Evolutionary conservation across 2,113 vertebrate genomes (phyloP).

Genomic region (Cyphomyrus plagiostoma): DNA sequence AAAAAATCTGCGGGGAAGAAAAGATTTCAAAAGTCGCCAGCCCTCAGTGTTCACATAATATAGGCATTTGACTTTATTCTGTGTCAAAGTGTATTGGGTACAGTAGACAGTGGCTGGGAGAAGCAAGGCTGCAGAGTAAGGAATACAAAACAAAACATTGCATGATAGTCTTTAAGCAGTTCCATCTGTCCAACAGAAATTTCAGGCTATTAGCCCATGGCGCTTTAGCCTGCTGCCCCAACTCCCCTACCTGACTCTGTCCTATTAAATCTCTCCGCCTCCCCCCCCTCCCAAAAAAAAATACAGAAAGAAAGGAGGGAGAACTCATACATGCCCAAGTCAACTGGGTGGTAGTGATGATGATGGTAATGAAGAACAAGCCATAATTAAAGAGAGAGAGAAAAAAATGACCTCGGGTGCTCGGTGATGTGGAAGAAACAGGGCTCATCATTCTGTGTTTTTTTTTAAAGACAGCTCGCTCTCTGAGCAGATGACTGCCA

Average conservation of each 20-base stretch:
- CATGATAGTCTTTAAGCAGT: conserved; percentile 96
- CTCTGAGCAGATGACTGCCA: conserved; percentile 83
- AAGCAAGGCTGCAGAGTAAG: conserved; percentile 10
- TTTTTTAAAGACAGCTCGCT: conserved; percentile 70
- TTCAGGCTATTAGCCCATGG: conserved; percentile 89
- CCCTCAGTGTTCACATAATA: conserved; percentile 10
- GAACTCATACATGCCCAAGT: conserved; percentile 43
- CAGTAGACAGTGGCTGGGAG: conserved; percentile 24
- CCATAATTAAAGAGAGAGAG: conserved; percentile 67
- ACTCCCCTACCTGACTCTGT: conserved; percentile 91
- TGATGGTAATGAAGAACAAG: conserved; percentile 62
- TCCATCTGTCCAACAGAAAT: conserved; percentile 95
- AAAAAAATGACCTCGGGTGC: conserved; percentile 63
- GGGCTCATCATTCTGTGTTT: conserved; percentile 63
- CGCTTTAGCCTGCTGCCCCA: conserved; percentile 66
- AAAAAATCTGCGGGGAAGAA: not conserved
- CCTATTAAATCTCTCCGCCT: conserved; percentile 87
- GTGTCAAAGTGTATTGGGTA: conserved; percentile 45
- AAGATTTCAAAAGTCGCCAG: conserved; percentile 2
- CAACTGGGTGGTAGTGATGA: conserved; percentile 28
- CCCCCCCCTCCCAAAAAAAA: conserved; percentile 48
- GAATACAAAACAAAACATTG: conserved; percentile 78
- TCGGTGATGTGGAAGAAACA: conserved; percentile 80
- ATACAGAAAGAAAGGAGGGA: conserved; percentile 23
- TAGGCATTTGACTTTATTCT: conserved; percentile 14